Evolutionary conservation across 1,140 invertebrate species (phyloP).

Genomic region (Pseudomyrmex concolor): DNA sequence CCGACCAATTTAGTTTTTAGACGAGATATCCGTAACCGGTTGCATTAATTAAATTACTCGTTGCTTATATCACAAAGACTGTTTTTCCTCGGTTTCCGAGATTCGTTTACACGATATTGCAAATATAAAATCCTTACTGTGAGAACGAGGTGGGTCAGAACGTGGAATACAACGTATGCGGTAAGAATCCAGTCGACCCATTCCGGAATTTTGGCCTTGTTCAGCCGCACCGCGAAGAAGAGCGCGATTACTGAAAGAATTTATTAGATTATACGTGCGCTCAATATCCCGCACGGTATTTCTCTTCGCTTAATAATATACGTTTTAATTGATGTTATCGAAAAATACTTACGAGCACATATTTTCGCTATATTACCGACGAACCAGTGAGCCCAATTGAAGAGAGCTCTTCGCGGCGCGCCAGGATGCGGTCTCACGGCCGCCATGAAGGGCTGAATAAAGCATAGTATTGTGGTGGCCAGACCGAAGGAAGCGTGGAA

Average conservation of each 20-base stretch:
- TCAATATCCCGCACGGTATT: no score
- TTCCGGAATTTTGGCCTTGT: conserved; percentile 93
- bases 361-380: conserved; percentile 97
- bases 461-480: conserved; percentile 91
- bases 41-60: conserved; percentile 9
- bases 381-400: conserved; percentile 98
- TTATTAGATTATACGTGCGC: conserved; percentile 42
- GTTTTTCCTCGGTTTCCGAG: not conserved
- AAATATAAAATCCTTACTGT: conserved; percentile 88
- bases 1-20: not conserved
- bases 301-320: no score
- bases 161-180: conserved; percentile 95
- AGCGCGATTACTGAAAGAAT: conserved; percentile 93
- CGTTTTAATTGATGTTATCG: no score
- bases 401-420: conserved; percentile 91
- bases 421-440: conserved; percentile 94
- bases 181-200: conserved; percentile 95
- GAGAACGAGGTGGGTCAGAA: conserved; percentile 94
- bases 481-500: conserved; percentile 93
- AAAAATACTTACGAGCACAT: conserved; percentile 91
- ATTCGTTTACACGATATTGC: not conserved
- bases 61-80: not conserved
- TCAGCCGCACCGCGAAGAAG: conserved; percentile 95
- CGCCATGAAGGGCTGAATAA: conserved; percentile 94
- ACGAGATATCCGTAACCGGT: not conserved